These are phyloP conservation scores for Anisognathus igniventris DNA, from an alignment of 2,797 vertebrate species.

Conservation along the genomic window DNA sequence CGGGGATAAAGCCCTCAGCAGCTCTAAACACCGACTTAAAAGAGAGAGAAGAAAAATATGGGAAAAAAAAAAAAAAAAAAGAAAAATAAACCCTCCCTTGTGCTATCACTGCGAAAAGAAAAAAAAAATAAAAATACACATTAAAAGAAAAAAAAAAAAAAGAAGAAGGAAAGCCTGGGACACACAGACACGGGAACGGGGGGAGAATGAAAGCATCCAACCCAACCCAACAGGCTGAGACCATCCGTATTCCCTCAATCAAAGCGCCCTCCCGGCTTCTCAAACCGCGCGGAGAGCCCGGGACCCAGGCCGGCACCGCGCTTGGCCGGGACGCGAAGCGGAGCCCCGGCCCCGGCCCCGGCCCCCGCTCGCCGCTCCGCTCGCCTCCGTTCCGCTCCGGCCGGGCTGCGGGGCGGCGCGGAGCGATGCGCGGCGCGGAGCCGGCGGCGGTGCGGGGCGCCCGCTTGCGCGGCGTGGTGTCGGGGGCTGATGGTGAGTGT, in stretches of 20 bases:
- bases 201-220: background rate
- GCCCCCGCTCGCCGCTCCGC: no score
- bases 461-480: background rate
- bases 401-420: background rate
- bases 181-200: background rate
- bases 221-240: background rate
- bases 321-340: background rate
- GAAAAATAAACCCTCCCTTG: background rate
- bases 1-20: background rate
- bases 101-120: background rate
- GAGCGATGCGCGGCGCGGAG: background rate
- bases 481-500: conserved; percentile 21
- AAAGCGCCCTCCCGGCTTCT: background rate
- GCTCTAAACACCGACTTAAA: background rate
- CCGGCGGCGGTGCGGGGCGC: background rate
- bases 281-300: background rate
- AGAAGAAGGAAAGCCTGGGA: background rate
- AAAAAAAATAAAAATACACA: no score
- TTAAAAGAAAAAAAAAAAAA: accelerated
- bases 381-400: background rate
- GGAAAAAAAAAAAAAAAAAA: accelerated
- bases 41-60: accelerated
- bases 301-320: background rate
- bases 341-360: no score
- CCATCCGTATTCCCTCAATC: background rate